Conservation (phyloP, 2,888 invertebrate genomes). For the Aphodius sticticus region DNA sequence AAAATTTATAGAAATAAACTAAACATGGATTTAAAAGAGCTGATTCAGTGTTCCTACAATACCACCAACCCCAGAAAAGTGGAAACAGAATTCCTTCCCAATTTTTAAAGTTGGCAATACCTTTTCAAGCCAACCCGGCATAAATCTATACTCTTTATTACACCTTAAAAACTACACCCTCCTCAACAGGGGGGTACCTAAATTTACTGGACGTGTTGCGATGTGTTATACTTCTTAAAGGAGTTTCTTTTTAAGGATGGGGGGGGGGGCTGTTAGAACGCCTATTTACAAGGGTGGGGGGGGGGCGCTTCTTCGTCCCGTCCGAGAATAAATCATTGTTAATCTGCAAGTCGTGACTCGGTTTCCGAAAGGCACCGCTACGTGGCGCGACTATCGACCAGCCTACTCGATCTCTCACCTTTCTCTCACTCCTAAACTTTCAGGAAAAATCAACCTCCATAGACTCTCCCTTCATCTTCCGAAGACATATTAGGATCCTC, state of each 20-base stretch:
- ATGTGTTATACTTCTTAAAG: constrained; percentile 57
- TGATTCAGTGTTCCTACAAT: too few species aligned
- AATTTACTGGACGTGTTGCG: constrained; percentile 62
- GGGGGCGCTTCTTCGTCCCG: constrained; percentile 49
- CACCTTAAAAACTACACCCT: constrained; percentile 49
- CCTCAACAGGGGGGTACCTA: not conserved
- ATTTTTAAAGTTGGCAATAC: not conserved
- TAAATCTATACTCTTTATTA: constrained; percentile 7
- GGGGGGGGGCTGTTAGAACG: constrained; percentile 17
- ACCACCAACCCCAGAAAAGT: too few species aligned
- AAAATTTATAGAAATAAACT: too few species aligned
- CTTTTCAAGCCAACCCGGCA: not conserved
- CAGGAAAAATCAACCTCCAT: constrained; percentile 48
- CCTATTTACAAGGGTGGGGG: constrained; percentile 57
- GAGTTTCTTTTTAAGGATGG: constrained; percentile 14
- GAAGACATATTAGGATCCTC: constrained; percentile 63
- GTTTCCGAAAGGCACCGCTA: constrained; percentile 49
- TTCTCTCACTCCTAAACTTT: not conserved
- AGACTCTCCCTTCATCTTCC: constrained; percentile 47
- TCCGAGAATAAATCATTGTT: constrained; percentile 57
- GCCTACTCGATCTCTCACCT: constrained; percentile 31
- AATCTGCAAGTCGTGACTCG: constrained; percentile 54
- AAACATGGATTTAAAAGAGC: too few species aligned
- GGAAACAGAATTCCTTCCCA: too few species aligned
- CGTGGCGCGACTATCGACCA: constrained; percentile 51